Conservation (phyloP, 2,888 invertebrate species). For the Stenotaenia linearis region DNA sequence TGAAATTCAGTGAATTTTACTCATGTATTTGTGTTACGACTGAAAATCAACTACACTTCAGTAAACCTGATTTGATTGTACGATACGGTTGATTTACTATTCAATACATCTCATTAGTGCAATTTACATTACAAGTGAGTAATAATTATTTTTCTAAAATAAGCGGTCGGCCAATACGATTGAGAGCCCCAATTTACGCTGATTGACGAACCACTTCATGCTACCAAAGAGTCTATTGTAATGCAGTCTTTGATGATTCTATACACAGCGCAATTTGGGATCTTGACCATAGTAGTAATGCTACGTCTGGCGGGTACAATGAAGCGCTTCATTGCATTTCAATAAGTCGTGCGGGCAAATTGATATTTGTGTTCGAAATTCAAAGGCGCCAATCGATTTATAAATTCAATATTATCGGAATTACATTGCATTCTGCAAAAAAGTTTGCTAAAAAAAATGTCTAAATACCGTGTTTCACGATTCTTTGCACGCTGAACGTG, state of each 20-base stretch:
- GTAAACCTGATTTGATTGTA: too few relatives aligned
- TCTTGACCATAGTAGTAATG: background rate
- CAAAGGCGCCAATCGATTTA: background rate
- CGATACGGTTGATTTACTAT: too few relatives aligned
- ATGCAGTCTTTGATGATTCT: background rate
- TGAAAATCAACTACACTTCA: too few relatives aligned
- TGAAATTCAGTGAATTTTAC: too few relatives aligned
- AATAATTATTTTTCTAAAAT: too few relatives aligned
- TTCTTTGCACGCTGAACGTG: background rate
- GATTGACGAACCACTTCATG: background rate
- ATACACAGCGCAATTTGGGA: background rate
- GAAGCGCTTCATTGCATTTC: background rate
- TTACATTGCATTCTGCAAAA: background rate
- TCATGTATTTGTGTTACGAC: too few relatives aligned
- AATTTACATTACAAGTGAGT: too few relatives aligned
- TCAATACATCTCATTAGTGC: too few relatives aligned
- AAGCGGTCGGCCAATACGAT: background rate
- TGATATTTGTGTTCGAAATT: background rate
- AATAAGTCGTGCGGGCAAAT: background rate
- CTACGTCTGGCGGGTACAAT: background rate
- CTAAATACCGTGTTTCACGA: background rate
- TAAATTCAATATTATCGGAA: background rate
- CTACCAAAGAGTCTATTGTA: background rate
- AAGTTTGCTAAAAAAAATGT: background rate
- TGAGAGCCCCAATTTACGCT: background rate